Percentiles rank a stretch among this genome's conserved stretches.
phyloP scores from a whole-genome alignment of 2,888 invertebrate genomes.

The Plemyria rubiginata region DNA sequence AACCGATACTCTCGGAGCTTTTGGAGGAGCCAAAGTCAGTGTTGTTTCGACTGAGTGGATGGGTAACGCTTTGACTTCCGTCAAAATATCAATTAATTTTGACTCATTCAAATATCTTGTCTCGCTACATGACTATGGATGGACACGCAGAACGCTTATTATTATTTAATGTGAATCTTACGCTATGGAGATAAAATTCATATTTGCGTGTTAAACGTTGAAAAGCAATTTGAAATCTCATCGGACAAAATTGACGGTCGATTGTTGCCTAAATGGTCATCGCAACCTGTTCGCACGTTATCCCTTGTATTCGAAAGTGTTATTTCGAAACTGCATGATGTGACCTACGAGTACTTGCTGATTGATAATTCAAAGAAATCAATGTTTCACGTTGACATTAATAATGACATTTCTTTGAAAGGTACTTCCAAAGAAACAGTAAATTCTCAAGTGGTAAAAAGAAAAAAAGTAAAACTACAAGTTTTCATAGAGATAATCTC shows the following conservation, averaged over 20 bases:
- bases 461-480: too few relatives aligned
- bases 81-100: conserved; percentile 74
- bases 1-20: conserved; percentile 36
- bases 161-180: conserved; percentile 35
- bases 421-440: too few relatives aligned
- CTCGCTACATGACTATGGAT: conserved; percentile 42
- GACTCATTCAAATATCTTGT: conserved; percentile 65
- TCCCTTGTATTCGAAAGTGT: conserved; percentile 6
- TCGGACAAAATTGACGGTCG: conserved; percentile 72
- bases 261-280: conserved; percentile 48
- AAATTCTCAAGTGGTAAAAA: too few relatives aligned
- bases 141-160: conserved; percentile 18
- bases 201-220: conserved; percentile 29
- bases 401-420: too few relatives aligned
- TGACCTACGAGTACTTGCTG: too few relatives aligned
- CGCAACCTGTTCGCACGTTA: conserved; percentile 30
- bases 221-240: conserved; percentile 65
- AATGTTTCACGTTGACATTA: too few relatives aligned
- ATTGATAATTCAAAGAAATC: too few relatives aligned
- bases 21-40: conserved; percentile 31
- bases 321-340: neutral
- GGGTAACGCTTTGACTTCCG: conserved; percentile 49
- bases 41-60: conserved; percentile 52
- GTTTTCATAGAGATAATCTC: too few relatives aligned
- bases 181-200: conserved; percentile 35